Evolutionary conservation across 2,113 vertebrate species (phyloP).

Genomic region (mouse (Mus musculus)): GRCm39 chr8:81211001-81211500

Average conservation of each 20-base stretch:
- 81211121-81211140: not conserved
- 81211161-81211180: not conserved
- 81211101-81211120: not conserved
- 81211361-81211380: not conserved
- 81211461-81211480: no score
- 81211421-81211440: accelerated
- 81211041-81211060: not conserved
- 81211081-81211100: not conserved
- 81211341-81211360: not conserved
- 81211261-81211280: not conserved
- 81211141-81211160: not conserved
- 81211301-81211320: not conserved
- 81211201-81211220: not conserved
- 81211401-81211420: not conserved
- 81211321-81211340: not conserved
- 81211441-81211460: not conserved
- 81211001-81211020: not conserved
- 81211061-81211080: not conserved
- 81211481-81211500: no score
- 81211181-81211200: not conserved
- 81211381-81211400: not conserved
- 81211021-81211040: not conserved
- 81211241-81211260: not conserved
- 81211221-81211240: not conserved
- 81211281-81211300: not conserved